These are phyloP conservation scores for Scaptomyza reducta DNA, from an alignment of 2,888 invertebrate species.

Conservation along the genomic window DNA sequence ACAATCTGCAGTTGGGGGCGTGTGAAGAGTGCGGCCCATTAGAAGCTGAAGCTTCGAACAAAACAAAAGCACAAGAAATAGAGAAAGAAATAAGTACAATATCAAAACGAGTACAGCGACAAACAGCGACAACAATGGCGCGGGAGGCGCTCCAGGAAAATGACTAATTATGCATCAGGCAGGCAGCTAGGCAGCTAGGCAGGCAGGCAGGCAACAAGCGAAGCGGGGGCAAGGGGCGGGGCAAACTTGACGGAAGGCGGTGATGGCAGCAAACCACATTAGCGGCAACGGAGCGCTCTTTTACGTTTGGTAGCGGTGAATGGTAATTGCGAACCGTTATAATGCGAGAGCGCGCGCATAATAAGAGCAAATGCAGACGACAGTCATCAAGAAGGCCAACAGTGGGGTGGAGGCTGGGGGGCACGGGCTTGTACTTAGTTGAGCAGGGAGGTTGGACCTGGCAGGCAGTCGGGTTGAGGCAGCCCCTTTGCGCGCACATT, in stretches of 20 bases:
- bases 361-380: constrained; percentile 63
- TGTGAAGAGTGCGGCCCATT: constrained; percentile 71
- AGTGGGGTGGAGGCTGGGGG: background rate
- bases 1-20: constrained; percentile 55
- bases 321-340: constrained; percentile 78
- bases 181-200: constrained; percentile 1
- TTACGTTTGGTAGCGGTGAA: constrained; percentile 72
- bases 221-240: background rate
- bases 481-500: constrained; percentile 65
- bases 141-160: constrained; percentile 72
- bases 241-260: constrained; percentile 1
- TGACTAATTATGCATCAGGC: constrained; percentile 71
- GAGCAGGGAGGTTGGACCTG: background rate
- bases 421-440: background rate
- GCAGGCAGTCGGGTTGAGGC: constrained; percentile 25
- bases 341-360: constrained; percentile 75
- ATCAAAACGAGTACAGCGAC: constrained; percentile 76
- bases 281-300: constrained; percentile 63
- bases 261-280: constrained; percentile 57
- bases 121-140: constrained; percentile 70
- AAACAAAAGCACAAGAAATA: constrained; percentile 52
- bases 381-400: constrained; percentile 34
- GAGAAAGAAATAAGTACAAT: constrained; percentile 56
- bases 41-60: constrained; percentile 38
- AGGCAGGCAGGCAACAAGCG: constrained; percentile 1